Evolutionary conservation across 2,888 invertebrate species (phyloP).

Genomic region (Harmothoe impar): DNA sequence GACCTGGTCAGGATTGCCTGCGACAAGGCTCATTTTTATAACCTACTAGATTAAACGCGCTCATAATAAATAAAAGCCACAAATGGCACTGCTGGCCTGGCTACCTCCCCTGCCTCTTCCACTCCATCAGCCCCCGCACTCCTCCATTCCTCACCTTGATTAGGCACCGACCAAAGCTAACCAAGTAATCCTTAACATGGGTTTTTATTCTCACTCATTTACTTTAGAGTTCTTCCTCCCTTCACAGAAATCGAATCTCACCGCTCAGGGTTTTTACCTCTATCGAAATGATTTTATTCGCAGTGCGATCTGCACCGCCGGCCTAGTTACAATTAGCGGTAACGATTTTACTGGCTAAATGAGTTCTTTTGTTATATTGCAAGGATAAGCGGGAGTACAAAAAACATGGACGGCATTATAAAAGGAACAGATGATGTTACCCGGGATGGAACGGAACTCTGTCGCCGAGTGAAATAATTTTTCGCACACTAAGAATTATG

Average conservation of each 20-base stretch:
- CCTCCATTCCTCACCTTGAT: background rate
- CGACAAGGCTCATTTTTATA: background rate
- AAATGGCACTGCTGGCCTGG: background rate
- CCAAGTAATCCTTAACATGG: slow-evolving; percentile 7
- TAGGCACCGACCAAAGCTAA: background rate
- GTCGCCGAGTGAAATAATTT: too few species aligned
- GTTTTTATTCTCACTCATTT: background rate
- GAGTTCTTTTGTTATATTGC: background rate
- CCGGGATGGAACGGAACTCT: background rate
- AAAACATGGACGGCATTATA: background rate
- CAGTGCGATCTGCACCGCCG: background rate
- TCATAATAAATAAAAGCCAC: slow-evolving; percentile 4
- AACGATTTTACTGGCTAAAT: slow-evolving; percentile 1
- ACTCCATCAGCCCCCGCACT: background rate
- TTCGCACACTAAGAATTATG: too few species aligned
- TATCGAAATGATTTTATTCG: slow-evolving; percentile 24
- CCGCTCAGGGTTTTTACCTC: background rate
- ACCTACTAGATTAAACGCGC: slow-evolving; percentile 6
- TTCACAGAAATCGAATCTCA: background rate
- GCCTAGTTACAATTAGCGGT: background rate
- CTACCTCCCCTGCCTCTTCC: background rate
- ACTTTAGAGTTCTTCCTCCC: background rate
- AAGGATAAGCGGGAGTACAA: background rate
- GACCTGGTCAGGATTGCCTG: too few species aligned
- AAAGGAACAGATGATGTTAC: background rate